Evolutionary conservation across 2,113 vertebrate species (phyloP), one percentile per base, ranked within the genome.

Genomic region (Hypocryptadius cinnamomeus): DNA sequence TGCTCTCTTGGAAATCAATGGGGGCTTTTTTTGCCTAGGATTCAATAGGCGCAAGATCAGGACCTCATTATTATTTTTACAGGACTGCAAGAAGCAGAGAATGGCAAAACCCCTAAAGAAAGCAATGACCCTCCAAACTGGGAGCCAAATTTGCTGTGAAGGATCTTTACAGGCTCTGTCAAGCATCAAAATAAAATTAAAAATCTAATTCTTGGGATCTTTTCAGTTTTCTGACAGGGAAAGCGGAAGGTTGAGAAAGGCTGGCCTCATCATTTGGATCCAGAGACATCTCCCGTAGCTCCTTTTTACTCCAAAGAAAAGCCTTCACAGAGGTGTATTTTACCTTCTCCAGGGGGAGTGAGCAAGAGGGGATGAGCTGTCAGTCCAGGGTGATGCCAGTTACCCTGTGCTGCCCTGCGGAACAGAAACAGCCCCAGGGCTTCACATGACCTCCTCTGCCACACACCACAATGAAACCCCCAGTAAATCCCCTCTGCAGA

Each of bases 41-140:
- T 91, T 95, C 89, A 96, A 95, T 70, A 92, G 79, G 64, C 33
- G 0, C 50, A 82, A 91, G 94, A 93, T 87, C 89, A 79, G 64
- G 87, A 94, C 89, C 92, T 92, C 81, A 68, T 89, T 91, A 92
- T 88, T 92, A 82, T 89, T 95, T 96, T 95, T 93, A 79, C 68
- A 89, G 81, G 79, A 82, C 65, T 60, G 69, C 35, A 56, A 54
- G 92, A 82, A 89, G 78, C 50, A 92, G 54, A 68, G 78, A 85
- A 85, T 3, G 4, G 65, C 3, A 4, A 87, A 92, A 82, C 28
- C 21, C 66, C 70, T 47, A 68, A 90, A 86, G 71, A 90, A 92
- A 95, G 85, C 73, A 92, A 84, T 84, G 90, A 12, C 42, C 21
- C 85, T 81, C 64, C 5, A 0, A 90, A 84, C 51, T 1, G 4